These are phyloP conservation scores for Circus cinereus DNA, from an alignment of 2,797 vertebrate species.

Conservation along the genomic window DNA sequence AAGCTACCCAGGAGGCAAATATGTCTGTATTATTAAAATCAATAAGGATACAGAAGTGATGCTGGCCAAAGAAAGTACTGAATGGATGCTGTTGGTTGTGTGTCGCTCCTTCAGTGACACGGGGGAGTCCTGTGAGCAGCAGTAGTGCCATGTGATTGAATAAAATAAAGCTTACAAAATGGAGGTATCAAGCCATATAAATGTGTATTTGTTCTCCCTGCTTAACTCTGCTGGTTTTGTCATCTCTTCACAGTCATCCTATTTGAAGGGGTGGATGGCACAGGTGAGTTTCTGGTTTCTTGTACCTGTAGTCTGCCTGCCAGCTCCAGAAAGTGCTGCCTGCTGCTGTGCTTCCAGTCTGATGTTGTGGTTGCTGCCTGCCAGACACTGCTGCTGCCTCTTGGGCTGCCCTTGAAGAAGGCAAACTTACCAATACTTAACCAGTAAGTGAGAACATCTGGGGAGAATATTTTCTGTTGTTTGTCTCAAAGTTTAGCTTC, in stretches of 20 bases:
- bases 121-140: background rate
- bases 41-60: background rate
- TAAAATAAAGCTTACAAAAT: background rate
- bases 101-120: background rate
- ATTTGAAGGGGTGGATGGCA: background rate
- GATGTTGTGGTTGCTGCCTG: background rate
- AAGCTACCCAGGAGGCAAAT: background rate
- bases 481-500: background rate
- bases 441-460: conserved; percentile 59
- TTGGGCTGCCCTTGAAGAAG: background rate
- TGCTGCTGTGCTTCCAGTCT: background rate
- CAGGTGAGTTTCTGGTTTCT: background rate
- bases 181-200: background rate
- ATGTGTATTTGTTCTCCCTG: background rate
- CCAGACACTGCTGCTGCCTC: background rate
- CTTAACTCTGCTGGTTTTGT: background rate
- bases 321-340: background rate
- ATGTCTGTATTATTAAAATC: background rate
- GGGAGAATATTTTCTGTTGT: background rate
- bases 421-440: background rate
- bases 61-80: background rate
- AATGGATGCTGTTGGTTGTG: background rate
- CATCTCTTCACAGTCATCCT: background rate
- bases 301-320: background rate
- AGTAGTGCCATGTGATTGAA: background rate